A percentile compares a stretch with the other conserved stretches of the same genome.
Conservation (phyloP, 2,797 vertebrate genomes). For the Hirundo rustica region DNA sequence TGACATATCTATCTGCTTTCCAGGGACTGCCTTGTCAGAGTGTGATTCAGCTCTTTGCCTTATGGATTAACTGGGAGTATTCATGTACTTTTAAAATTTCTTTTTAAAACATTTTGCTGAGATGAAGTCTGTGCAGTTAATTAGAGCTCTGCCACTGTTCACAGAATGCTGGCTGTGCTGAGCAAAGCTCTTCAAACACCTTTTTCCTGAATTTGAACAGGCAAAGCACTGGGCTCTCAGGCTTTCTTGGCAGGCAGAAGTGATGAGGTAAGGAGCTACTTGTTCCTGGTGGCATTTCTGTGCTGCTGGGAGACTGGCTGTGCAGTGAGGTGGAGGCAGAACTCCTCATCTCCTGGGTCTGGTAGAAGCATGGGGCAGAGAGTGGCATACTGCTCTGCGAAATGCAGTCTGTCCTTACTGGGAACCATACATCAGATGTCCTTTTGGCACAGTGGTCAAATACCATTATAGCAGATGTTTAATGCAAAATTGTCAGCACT, state of each 20-base stretch:
- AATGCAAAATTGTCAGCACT: not conserved
- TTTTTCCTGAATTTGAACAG: constrained; percentile 25
- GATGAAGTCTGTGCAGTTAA: constrained; percentile 53
- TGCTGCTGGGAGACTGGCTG: not conserved
- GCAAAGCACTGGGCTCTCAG: not conserved
- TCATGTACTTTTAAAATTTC: not conserved
- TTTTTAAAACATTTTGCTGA: constrained; percentile 30
- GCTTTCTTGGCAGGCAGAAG: not conserved
- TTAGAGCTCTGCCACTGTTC: constrained; percentile 40
- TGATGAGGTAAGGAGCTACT: constrained; percentile 1
- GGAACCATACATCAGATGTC: not conserved
- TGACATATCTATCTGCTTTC: constrained; percentile 44
- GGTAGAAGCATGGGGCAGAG: not conserved
- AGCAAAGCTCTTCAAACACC: constrained; percentile 31
- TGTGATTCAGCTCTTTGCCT: constrained; percentile 59
- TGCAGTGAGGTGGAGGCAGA: not conserved
- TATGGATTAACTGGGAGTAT: constrained; percentile 46
- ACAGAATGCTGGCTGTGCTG: constrained; percentile 28
- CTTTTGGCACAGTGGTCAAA: not conserved
- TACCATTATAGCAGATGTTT: not conserved
- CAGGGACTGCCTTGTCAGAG: constrained; percentile 50
- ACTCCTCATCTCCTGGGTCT: not conserved
- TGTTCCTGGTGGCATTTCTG: constrained; percentile 14
- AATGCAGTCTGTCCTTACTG: not conserved
- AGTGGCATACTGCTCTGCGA: not conserved